phyloP scores from a whole-genome alignment of 2,113 vertebrate species.

The Channa maculata region DNA sequence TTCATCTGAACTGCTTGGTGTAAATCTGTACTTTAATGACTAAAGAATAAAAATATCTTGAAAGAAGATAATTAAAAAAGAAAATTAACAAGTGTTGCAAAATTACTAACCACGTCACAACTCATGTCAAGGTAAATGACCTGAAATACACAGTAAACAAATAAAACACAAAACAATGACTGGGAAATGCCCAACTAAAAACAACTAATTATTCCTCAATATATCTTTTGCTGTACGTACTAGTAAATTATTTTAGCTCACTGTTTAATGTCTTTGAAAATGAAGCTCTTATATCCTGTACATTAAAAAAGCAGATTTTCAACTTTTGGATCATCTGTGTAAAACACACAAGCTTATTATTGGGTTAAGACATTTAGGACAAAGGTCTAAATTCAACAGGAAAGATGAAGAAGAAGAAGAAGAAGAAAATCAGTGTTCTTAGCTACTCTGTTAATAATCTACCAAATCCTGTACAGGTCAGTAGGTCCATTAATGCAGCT shows the following conservation, averaged over 20 bases:
- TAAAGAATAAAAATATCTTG: background rate
- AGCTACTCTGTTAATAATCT: conserved; percentile 77
- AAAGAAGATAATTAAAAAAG: background rate
- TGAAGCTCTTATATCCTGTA: background rate
- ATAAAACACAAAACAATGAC: too few relatives aligned
- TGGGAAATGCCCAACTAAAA: too few relatives aligned
- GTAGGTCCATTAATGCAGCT: conserved; percentile 65
- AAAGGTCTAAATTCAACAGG: conserved; percentile 72
- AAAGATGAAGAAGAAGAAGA: conserved; percentile 59
- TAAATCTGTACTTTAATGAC: background rate
- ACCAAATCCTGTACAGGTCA: conserved; percentile 62
- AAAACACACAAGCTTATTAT: conserved; percentile 18
- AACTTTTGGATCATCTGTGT: background rate
- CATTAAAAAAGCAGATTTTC: background rate
- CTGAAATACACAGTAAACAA: too few relatives aligned
- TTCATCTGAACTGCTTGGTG: too few relatives aligned
- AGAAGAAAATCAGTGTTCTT: conserved; percentile 59
- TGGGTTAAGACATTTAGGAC: conserved; percentile 71
- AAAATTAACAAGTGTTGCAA: too few relatives aligned
- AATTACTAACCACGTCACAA: background rate
- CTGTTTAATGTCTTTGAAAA: background rate
- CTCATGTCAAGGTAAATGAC: too few relatives aligned
- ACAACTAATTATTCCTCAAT: too few relatives aligned
- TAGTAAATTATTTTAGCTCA: background rate
- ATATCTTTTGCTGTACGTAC: too few relatives aligned